Conservation (phyloP, 2,797 vertebrate genomes). For the Takifugu rubripes region DNA sequence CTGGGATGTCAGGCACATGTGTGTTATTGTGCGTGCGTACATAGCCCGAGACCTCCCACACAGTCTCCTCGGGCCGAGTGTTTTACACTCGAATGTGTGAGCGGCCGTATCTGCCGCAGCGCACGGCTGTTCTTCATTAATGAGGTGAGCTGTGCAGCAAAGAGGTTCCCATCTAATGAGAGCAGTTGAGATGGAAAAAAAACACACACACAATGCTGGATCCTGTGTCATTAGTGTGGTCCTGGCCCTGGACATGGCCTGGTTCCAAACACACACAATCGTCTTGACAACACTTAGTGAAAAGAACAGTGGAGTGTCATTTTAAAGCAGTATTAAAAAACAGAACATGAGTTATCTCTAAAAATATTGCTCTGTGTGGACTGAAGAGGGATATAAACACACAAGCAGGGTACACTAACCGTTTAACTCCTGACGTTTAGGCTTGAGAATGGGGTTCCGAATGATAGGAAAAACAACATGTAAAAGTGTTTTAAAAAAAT, state of each 20-base stretch:
- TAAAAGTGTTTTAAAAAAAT: too few relatives aligned
- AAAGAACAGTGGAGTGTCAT: not conserved
- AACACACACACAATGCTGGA: constrained; percentile 73
- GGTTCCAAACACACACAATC: constrained; percentile 40
- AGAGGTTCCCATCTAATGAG: constrained; percentile 94
- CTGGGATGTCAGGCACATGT: constrained; percentile 44
- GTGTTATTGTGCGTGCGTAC: constrained; percentile 28
- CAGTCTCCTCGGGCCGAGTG: constrained; percentile 64
- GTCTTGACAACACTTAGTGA: constrained; percentile 44
- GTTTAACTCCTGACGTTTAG: too few relatives aligned
- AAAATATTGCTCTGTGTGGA: not conserved
- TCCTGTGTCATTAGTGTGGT: constrained; percentile 72
- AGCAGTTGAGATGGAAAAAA: constrained; percentile 88
- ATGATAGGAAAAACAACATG: too few relatives aligned
- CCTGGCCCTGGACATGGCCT: constrained; percentile 60
- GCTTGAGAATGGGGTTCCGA: too few relatives aligned
- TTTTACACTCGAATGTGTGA: constrained; percentile 51
- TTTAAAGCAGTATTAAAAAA: not conserved
- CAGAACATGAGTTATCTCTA: not conserved
- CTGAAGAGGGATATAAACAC: too few relatives aligned
- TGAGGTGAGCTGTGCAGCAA: constrained; percentile 85
- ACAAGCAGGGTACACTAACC: too few relatives aligned
- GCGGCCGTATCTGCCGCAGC: constrained; percentile 82
- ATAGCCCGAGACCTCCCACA: constrained; percentile 67
- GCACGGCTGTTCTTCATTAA: constrained; percentile 98